phyloP scores from a whole-genome alignment of 2,888 invertebrate species.

The Drosophila antonietae region DNA sequence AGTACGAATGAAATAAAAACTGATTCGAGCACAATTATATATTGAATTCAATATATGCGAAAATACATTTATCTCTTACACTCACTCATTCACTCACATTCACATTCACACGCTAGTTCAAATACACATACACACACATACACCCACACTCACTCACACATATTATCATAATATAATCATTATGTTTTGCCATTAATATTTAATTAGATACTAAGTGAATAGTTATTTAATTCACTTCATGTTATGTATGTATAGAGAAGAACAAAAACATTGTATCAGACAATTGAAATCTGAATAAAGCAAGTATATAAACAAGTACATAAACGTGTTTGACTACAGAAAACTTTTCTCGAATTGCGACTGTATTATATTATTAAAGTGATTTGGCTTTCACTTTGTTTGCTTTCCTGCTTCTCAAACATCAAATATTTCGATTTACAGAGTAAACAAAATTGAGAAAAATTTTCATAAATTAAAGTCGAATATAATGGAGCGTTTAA shows the following conservation, averaged over 20 bases:
- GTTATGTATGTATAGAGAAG: conserved; percentile 64
- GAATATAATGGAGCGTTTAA: neutral
- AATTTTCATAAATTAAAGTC: neutral
- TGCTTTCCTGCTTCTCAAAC: neutral
- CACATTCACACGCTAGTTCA: conserved; percentile 36
- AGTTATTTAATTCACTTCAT: conserved; percentile 68
- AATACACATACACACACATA: conserved; percentile 23
- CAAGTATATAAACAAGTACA: conserved; percentile 48
- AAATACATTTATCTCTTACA: conserved; percentile 22
- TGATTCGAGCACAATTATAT: conserved; percentile 28
- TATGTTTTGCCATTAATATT: conserved; percentile 53
- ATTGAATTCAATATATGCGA: conserved; percentile 19
- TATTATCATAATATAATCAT: conserved; percentile 28
- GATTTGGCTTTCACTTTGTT: neutral
- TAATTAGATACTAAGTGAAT: conserved; percentile 53
- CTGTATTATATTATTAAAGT: neutral
- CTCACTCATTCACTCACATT: conserved; percentile 22
- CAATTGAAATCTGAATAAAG: conserved; percentile 66
- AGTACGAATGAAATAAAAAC: conserved; percentile 10
- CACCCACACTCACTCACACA: conserved; percentile 24
- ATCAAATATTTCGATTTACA: neutral
- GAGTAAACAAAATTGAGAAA: neutral
- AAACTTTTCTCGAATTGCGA: neutral
- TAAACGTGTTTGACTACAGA: neutral
- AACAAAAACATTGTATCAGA: conserved; percentile 54